Conservation (phyloP, 2,113 vertebrate genomes). For the Atherinomorus stipes region DNA sequence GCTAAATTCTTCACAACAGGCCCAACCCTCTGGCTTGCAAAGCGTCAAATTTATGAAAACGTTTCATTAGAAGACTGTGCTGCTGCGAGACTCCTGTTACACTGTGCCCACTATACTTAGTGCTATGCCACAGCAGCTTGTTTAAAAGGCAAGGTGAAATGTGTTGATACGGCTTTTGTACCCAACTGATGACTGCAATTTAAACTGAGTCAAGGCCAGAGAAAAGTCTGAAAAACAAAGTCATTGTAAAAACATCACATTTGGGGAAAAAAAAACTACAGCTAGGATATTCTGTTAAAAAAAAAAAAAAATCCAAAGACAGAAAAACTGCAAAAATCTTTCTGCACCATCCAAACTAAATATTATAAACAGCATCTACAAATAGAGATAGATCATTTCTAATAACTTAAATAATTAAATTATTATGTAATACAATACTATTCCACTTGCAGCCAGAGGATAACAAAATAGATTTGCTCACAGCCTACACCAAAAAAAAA, state of each 20-base stretch:
- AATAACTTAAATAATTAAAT: slow-evolving; percentile 87
- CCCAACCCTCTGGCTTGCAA: slow-evolving; percentile 31
- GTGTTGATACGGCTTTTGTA: slow-evolving; percentile 44
- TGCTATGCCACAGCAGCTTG: slow-evolving; percentile 58
- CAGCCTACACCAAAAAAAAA: slow-evolving; percentile 39
- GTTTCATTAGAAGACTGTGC: slow-evolving; percentile 21
- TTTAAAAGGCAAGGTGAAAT: slow-evolving; percentile 68
- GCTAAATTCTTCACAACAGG: slow-evolving; percentile 41
- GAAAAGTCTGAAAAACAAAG: slow-evolving; percentile 45
- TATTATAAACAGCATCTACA: slow-evolving; percentile 75
- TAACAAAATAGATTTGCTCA: slow-evolving; percentile 66
- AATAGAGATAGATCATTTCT: slow-evolving; percentile 71
- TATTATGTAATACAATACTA: slow-evolving; percentile 74
- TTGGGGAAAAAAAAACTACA: slow-evolving; percentile 69
- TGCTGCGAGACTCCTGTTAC: slow-evolving; percentile 30
- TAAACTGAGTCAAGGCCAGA: slow-evolving; percentile 57
- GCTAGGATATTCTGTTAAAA: slow-evolving; percentile 66
- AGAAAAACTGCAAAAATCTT: slow-evolving; percentile 19
- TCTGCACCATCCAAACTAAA: slow-evolving; percentile 63
- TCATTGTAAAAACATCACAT: slow-evolving; percentile 69
- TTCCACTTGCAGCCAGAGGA: slow-evolving; percentile 49
- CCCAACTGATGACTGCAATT: slow-evolving; percentile 43
- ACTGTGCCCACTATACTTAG: slow-evolving; percentile 18
- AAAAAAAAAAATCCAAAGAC: slow-evolving; percentile 47
- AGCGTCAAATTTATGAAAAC: slow-evolving; percentile 43